Percentiles rank a stretch among this genome's conserved stretches.
Evolutionary conservation across 2,797 vertebrate species (phyloP).

Genomic region (Calcarius lapponicus): DNA sequence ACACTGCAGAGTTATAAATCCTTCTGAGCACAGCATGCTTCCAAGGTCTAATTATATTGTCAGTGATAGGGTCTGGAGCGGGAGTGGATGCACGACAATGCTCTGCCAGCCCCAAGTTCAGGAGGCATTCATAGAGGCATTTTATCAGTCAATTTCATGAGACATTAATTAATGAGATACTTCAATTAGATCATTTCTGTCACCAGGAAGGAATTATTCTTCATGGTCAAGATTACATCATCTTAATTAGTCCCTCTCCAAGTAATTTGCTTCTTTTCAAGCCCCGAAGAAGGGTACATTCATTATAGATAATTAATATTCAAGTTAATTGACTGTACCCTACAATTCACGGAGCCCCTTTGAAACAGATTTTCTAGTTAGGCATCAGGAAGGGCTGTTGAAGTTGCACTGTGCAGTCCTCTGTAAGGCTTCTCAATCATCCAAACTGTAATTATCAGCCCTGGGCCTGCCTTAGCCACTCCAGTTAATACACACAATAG

Average conservation of each 20-base stretch:
- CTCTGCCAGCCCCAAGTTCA: slow-evolving; percentile 60
- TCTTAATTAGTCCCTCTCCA: slow-evolving; percentile 80
- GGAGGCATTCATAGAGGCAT: slow-evolving; percentile 70
- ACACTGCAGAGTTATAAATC: slow-evolving; percentile 61
- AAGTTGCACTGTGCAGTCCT: slow-evolving; percentile 24
- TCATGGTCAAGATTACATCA: slow-evolving; percentile 80
- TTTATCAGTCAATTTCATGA: slow-evolving; percentile 78
- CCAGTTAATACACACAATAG: slow-evolving; percentile 13
- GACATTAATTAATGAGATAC: slow-evolving; percentile 79
- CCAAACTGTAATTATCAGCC: slow-evolving; percentile 43
- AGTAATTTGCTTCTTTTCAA: slow-evolving; percentile 78
- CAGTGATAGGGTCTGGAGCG: slow-evolving; percentile 48
- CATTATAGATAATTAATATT: slow-evolving; percentile 83
- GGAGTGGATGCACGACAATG: slow-evolving; percentile 45
- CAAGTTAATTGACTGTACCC: slow-evolving; percentile 77
- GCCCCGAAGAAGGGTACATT: slow-evolving; percentile 75
- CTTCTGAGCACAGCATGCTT: slow-evolving; percentile 49
- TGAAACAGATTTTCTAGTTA: slow-evolving; percentile 59
- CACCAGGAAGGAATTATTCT: slow-evolving; percentile 77
- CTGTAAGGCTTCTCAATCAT: not conserved
- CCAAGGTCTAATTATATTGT: slow-evolving; percentile 66
- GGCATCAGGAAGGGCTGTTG: slow-evolving; percentile 13
- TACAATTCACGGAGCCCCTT: slow-evolving; percentile 65
- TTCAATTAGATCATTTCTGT: slow-evolving; percentile 80
- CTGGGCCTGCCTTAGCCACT: slow-evolving; percentile 10